Evolutionary conservation across 2,113 vertebrate genomes (phyloP).

Genomic region (Dicentrarchus labrax): DNA sequence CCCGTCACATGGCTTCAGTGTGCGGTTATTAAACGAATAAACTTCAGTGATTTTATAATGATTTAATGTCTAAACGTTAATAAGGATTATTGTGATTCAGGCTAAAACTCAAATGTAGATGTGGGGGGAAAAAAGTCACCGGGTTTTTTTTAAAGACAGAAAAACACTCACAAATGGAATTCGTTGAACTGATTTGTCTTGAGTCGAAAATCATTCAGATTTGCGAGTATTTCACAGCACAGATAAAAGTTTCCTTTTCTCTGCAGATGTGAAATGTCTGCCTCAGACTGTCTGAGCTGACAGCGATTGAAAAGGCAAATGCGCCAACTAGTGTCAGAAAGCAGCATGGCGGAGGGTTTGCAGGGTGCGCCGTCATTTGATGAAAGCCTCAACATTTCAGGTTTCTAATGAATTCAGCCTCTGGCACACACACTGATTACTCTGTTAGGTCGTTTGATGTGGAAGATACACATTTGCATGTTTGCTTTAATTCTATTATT

Average conservation of each 20-base stretch:
- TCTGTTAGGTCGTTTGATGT: constrained; percentile 59
- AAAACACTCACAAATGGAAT: not conserved
- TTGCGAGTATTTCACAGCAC: constrained; percentile 17
- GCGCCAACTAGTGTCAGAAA: constrained; percentile 86
- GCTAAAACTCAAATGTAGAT: not conserved
- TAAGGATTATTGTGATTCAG: constrained; percentile 1
- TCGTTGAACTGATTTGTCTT: not conserved
- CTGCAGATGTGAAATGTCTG: constrained; percentile 63
- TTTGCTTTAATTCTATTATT: constrained; percentile 43
- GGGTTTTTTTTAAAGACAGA: not conserved
- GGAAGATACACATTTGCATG: constrained; percentile 15
- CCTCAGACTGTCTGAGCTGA: constrained; percentile 44
- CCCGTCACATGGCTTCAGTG: not conserved
- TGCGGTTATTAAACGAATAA: constrained; percentile 51
- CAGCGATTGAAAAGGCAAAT: constrained; percentile 83
- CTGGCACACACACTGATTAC: constrained; percentile 26
- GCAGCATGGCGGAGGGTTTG: constrained; percentile 47
- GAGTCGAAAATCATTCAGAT: constrained; percentile 22
- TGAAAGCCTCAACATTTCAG: constrained; percentile 31
- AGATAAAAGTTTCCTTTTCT: constrained; percentile 45
- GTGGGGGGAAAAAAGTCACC: rapidly evolving
- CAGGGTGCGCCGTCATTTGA: constrained; percentile 74
- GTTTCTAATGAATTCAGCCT: constrained; percentile 57
- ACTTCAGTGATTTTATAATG: not conserved
- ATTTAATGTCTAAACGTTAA: not conserved